Conservation (phyloP, 1,140 invertebrate genomes). For the Teleogryllus occipitalis region DNA sequence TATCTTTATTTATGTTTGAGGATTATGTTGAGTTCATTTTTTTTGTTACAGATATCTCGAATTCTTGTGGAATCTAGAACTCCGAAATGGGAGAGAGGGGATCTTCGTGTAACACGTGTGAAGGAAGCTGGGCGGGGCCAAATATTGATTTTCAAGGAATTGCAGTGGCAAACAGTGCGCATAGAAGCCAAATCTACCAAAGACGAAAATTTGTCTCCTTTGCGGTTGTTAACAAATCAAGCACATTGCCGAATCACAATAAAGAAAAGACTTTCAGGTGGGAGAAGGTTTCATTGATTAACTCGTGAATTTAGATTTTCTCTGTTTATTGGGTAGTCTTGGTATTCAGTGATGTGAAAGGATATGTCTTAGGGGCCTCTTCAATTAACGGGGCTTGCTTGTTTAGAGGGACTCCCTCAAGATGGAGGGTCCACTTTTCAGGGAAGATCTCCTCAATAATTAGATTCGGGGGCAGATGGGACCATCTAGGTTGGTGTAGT, state of each 20-base stretch:
- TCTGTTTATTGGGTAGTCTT: no score
- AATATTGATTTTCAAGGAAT: constrained; percentile 93
- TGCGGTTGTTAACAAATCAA: constrained; percentile 89
- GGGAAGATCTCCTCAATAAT: no score
- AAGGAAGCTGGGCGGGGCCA: constrained; percentile 82
- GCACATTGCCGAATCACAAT: constrained; percentile 92
- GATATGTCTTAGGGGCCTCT: no score
- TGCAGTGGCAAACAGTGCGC: constrained; percentile 92
- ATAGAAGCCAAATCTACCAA: constrained; percentile 85
- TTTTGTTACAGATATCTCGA: constrained; percentile 66
- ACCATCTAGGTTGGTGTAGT: no score
- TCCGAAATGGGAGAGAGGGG: constrained; percentile 75
- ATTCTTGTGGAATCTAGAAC: constrained; percentile 88
- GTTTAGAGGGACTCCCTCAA: no score
- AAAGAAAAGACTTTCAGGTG: constrained; percentile 86
- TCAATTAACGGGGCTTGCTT: no score
- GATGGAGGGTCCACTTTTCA: no score
- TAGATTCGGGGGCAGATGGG: no score
- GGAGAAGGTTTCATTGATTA: constrained; percentile 18
- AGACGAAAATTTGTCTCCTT: constrained; percentile 73
- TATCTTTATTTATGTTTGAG: no score
- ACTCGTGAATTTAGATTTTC: background rate
- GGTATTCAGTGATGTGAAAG: no score
- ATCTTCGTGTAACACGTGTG: constrained; percentile 79
- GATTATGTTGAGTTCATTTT: background rate